Evolutionary conservation across 2,113 vertebrate species (phyloP), one percentile per base, ranked within the genome.

Genomic region (cat (Felis catus)): DNA sequence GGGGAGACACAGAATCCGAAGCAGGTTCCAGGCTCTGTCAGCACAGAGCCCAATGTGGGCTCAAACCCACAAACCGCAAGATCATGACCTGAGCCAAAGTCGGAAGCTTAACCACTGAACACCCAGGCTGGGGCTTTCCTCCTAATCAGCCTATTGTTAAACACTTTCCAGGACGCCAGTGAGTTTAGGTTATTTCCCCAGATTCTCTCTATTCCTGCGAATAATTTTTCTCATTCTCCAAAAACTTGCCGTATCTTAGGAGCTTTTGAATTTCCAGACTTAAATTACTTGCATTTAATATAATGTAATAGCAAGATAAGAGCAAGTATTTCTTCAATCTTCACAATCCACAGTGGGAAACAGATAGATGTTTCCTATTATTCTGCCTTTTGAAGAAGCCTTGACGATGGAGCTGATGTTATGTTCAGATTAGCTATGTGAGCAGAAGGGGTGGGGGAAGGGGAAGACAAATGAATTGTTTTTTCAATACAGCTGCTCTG

Each of bases 401-500:
- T 96, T 91, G 96, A 63, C 3, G 25, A 68, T 55, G 78, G 84
- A 97, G 9, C 94, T 92, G 96, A 88, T 78, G 91, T 83, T 96
- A 41, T 92, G 97, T 98, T 98, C 97, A 96, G 97, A 98, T 98
- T 96, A 98, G 91, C 36, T 48, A 14, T 15, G 87, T 78, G 8
- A 95, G 66, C 66, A 88, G 96, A 58, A 87, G 93, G 74, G 33
- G 45, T 36, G 80, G 94, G 82, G 92, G 96, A 0, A 80, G 76
- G 90, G 96, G 83, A 96, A 98, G 97, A 97, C 94, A 92, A 98
- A 98, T 96, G 96, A 92, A 73, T 97, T 84, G 74, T 63, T 96
- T 98, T 98, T 98, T 94, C 98, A 98, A 85, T 97, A 97, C 96
- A 98, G 97, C 93, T 98, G 97, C 95, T 96, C 36, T 25, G 79